phyloP scores from a whole-genome alignment of 2,888 invertebrate species.

The Metellina segmentata region DNA sequence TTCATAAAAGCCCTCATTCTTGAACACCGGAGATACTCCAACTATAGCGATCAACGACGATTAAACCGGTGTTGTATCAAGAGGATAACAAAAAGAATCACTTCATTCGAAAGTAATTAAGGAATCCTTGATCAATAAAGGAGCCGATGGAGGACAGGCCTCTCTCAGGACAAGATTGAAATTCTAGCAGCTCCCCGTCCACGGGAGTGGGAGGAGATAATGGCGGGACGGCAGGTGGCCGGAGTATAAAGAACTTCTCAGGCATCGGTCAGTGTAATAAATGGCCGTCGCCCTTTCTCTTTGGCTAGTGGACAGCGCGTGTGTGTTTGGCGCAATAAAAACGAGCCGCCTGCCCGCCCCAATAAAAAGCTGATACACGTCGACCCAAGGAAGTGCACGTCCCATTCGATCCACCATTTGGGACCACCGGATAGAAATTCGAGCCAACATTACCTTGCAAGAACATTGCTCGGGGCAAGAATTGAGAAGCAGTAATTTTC shows the following conservation, averaged over 20 bases:
- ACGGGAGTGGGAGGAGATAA: not conserved
- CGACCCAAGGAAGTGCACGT: not conserved
- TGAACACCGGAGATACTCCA: too few species aligned
- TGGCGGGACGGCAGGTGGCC: not conserved
- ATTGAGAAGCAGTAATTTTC: too few species aligned
- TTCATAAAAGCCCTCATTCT: not conserved
- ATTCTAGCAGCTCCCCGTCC: not conserved
- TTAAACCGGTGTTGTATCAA: not conserved
- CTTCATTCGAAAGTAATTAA: not conserved
- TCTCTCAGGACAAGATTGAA: not conserved
- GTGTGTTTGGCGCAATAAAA: constrained; percentile 7
- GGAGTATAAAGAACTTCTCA: constrained; percentile 29
- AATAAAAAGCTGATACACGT: constrained; percentile 17
- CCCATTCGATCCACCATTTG: not conserved
- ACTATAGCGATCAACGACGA: too few species aligned
- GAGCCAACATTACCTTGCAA: too few species aligned
- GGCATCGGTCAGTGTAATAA: not conserved
- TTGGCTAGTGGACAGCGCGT: not conserved
- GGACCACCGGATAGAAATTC: not conserved
- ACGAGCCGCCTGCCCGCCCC: not conserved
- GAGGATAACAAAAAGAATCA: not conserved
- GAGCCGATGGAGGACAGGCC: not conserved
- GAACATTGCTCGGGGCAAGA: too few species aligned
- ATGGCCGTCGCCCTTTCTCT: not conserved
- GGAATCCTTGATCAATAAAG: not conserved